These are phyloP conservation scores for Tetraodon nigroviridis DNA, from an alignment of 2,113 vertebrate genomes.

Conservation along the genomic window DNA sequence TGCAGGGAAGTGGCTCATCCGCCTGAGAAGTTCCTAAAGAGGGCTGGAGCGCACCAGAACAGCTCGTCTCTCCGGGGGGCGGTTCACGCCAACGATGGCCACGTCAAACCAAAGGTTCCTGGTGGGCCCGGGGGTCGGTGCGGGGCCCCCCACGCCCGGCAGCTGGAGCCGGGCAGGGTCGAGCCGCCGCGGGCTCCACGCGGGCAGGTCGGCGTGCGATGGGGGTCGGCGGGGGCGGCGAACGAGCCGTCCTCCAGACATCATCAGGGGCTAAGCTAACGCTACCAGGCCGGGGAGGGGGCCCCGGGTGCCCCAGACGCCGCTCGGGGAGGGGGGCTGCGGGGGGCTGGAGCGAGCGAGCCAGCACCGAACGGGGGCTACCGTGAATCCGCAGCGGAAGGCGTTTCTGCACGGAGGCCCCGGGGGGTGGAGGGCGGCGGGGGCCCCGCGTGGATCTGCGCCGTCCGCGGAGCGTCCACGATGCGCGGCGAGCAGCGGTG, in stretches of 20 bases:
- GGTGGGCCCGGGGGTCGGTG: conserved; percentile 1
- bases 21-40: conserved; percentile 20
- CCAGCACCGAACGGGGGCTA: not conserved
- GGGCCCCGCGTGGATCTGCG: conserved; percentile 27
- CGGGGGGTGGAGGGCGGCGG: conserved; percentile 11
- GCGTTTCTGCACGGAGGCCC: conserved; percentile 32
- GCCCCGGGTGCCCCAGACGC: not conserved
- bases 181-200: not conserved
- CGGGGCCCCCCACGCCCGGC: not conserved
- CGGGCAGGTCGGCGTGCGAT: conserved; percentile 39
- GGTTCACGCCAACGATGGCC: conserved; percentile 35
- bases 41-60: conserved; percentile 8
- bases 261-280: conserved; percentile 46
- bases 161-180: not conserved
- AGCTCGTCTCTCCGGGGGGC: conserved; percentile 32
- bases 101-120: conserved; percentile 6
- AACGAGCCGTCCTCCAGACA: conserved; percentile 37
- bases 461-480: conserved; percentile 59
- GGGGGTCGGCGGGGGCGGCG: conserved; percentile 22
- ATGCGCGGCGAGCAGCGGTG: conserved; percentile 47
- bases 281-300: conserved; percentile 25
- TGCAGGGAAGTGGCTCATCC: no score
- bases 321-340: conserved; percentile 17
- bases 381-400: conserved; percentile 44
- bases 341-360: conserved; percentile 4